Evolutionary conservation across 2,113 vertebrate genomes (phyloP).

Genomic region (Potamarius usumacintae): DNA sequence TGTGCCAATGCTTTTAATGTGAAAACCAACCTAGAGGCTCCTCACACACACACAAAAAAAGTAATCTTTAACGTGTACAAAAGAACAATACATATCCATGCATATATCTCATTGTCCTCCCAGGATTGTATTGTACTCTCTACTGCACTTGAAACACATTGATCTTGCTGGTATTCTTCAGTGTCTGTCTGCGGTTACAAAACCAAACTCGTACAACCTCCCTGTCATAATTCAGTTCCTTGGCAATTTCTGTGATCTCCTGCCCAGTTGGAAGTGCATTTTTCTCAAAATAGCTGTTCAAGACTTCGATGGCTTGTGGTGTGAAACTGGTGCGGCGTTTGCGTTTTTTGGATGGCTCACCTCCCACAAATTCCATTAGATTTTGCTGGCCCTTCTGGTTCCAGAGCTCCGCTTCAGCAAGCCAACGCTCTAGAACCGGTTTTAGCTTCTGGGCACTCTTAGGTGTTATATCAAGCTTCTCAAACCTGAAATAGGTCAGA

Average conservation of each 20-base stretch:
- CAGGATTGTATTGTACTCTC: slow-evolving; percentile 37
- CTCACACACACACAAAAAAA: not conserved
- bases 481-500: slow-evolving; percentile 76
- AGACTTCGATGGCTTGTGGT: slow-evolving; percentile 91
- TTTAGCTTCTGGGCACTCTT: slow-evolving; percentile 98
- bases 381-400: slow-evolving; percentile 96
- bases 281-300: slow-evolving; percentile 95
- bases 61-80: not conserved
- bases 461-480: slow-evolving; percentile 95
- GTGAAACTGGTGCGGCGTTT: slow-evolving; percentile 96
- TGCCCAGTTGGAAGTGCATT: slow-evolving; percentile 92
- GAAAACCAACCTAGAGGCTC: slow-evolving; percentile 3
- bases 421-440: slow-evolving; percentile 93
- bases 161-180: slow-evolving; percentile 97
- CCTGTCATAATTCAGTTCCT: slow-evolving; percentile 95
- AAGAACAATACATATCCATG: slow-evolving; percentile 1
- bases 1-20: slow-evolving; percentile 1
- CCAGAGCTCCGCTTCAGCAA: slow-evolving; percentile 91
- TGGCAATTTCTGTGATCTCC: slow-evolving; percentile 95
- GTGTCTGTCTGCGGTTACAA: slow-evolving; percentile 94
- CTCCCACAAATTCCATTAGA: slow-evolving; percentile 95
- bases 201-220: slow-evolving; percentile 97
- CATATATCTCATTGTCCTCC: slow-evolving; percentile 40
- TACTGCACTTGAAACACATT: slow-evolving; percentile 89
- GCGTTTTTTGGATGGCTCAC: slow-evolving; percentile 93